Evolutionary conservation across 2,113 vertebrate species (phyloP).

Genomic region (Synodontis membranacea): DNA sequence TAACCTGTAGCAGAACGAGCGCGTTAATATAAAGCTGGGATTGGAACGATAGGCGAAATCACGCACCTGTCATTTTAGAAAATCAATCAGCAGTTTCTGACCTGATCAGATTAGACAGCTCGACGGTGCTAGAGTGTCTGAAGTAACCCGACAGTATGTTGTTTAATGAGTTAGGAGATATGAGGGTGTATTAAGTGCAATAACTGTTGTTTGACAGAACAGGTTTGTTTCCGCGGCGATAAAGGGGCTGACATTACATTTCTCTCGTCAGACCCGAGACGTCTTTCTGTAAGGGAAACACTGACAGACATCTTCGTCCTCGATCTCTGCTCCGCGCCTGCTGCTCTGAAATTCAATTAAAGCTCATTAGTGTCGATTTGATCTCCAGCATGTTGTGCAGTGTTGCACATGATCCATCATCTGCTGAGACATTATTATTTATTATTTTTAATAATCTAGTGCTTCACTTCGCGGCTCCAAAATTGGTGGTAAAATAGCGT

Average conservation of each 20-base stretch:
- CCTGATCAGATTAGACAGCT: background rate
- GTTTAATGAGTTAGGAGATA: background rate
- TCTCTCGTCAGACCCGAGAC: background rate
- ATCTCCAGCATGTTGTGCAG: slow-evolving; percentile 18
- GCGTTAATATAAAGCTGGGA: background rate
- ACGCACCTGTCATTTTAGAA: background rate
- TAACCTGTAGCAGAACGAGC: background rate
- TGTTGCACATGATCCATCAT: slow-evolving; percentile 18
- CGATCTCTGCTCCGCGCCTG: background rate
- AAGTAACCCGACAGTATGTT: background rate
- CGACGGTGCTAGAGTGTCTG: background rate
- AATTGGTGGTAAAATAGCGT: background rate
- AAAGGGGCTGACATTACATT: background rate
- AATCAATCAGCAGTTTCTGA: background rate
- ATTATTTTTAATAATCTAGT: slow-evolving; percentile 16
- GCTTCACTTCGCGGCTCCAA: background rate
- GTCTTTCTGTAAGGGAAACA: slow-evolving; percentile 21
- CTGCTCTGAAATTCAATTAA: slow-evolving; percentile 47
- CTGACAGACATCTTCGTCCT: slow-evolving; percentile 28
- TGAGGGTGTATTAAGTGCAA: background rate
- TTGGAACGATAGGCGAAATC: background rate
- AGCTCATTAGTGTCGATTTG: slow-evolving; percentile 47
- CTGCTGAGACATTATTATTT: background rate
- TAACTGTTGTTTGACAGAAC: background rate
- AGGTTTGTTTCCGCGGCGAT: slow-evolving; percentile 1